These are phyloP conservation scores for Periophthalmus magnuspinnatus DNA, from an alignment of 2,797 vertebrate species.

Conservation along the genomic window DNA sequence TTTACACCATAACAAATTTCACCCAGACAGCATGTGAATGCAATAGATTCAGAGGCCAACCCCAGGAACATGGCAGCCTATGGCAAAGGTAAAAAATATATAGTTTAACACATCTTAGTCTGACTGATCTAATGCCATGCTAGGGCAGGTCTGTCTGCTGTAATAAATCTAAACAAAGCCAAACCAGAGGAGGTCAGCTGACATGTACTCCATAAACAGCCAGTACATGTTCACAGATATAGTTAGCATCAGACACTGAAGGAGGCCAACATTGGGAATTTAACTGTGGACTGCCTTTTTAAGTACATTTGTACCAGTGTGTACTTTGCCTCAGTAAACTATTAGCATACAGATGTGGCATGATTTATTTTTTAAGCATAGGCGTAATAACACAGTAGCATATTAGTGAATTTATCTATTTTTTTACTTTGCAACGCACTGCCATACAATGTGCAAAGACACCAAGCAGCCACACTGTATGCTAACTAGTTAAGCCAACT, in stretches of 20 bases:
- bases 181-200: constrained; percentile 12
- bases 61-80: constrained; percentile 9
- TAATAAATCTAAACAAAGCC: constrained; percentile 16
- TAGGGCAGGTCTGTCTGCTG: constrained; percentile 9
- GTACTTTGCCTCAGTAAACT: neutral
- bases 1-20: neutral
- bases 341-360: constrained; percentile 1
- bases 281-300: neutral
- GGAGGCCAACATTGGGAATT: constrained; percentile 20
- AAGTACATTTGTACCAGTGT: neutral
- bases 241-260: constrained; percentile 16
- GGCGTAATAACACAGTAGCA: neutral
- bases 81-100: constrained; percentile 1
- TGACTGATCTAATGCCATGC: constrained; percentile 2
- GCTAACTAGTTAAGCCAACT: constrained; percentile 7
- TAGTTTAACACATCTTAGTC: constrained; percentile 3
- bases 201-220: constrained; percentile 19
- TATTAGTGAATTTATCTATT: too few relatives aligned
- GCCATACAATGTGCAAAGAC: too few relatives aligned
- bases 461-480: neutral
- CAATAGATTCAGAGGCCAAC: neutral
- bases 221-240: constrained; percentile 25
- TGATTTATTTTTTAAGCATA: neutral
- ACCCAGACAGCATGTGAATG: constrained; percentile 20
- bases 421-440: too few relatives aligned